A percentile compares a stretch with the other conserved stretches of the same genome.
Evolutionary conservation across 2,888 invertebrate species (phyloP).

Genomic region (Eledona agricola): DNA sequence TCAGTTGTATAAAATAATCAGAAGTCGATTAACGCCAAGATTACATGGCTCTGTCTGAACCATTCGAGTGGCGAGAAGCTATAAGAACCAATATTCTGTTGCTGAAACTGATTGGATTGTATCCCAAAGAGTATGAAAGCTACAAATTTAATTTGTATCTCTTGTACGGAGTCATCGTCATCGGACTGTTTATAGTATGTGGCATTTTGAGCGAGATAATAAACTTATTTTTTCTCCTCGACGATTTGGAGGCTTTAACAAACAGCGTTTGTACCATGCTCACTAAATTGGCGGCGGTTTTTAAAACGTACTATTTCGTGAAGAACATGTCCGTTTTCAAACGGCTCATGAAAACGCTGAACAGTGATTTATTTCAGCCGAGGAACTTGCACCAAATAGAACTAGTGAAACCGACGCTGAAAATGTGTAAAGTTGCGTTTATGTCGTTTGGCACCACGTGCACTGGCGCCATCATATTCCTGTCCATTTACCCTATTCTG

Average conservation of each 20-base stretch:
- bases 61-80: background rate
- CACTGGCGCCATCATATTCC: constrained; percentile 7
- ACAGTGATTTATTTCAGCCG: constrained; percentile 13
- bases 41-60: no score
- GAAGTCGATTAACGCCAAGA: no score
- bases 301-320: background rate
- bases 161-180: background rate
- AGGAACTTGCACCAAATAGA: constrained; percentile 1
- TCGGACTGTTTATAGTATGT: background rate
- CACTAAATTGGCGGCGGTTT: background rate
- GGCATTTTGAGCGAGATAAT: background rate
- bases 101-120: constrained; percentile 7
- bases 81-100: constrained; percentile 4
- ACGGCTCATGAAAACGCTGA: background rate
- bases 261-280: background rate
- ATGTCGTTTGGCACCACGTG: constrained; percentile 20
- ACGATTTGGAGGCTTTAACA: background rate
- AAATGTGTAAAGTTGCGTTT: constrained; percentile 22
- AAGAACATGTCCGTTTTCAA: background rate
- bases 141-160: constrained; percentile 7
- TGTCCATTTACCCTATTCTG: constrained; percentile 1
- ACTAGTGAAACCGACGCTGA: constrained; percentile 17
- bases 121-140: constrained; percentile 6
- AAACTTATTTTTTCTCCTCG: constrained; percentile 4
- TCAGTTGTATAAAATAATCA: no score